Conservation (phyloP, 2,797 vertebrate species). For the Muscicapa comitata region DNA sequence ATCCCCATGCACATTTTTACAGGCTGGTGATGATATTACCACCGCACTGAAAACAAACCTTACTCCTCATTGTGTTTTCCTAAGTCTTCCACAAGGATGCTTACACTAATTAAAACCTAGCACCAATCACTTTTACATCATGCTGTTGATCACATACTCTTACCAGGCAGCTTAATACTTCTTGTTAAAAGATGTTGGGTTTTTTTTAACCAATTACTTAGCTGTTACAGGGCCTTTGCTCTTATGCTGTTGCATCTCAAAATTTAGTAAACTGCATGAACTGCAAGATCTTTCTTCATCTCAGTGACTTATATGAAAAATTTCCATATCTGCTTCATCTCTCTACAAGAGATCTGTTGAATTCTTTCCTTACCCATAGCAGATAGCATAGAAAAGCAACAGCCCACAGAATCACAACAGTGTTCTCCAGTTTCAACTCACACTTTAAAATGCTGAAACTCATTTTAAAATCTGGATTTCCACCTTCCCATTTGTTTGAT, state of each 20-base stretch:
- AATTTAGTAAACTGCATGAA: neutral
- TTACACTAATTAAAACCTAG: neutral
- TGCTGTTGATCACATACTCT: neutral
- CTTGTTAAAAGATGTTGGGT: neutral
- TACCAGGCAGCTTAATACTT: neutral
- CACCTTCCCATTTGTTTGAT: neutral
- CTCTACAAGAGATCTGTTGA: neutral
- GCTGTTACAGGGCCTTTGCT: neutral
- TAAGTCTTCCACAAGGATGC: neutral
- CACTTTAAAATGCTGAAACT: neutral
- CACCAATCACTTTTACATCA: neutral
- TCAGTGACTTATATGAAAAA: neutral
- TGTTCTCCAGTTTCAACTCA: neutral
- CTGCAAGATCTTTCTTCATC: neutral
- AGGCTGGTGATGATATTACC: neutral
- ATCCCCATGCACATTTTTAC: rapidly evolving
- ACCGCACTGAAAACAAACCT: neutral
- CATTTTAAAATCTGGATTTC: neutral
- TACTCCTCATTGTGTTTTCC: neutral
- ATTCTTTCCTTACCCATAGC: neutral
- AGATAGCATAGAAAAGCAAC: neutral
- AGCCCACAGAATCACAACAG: neutral
- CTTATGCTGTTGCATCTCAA: neutral
- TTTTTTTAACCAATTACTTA: neutral
- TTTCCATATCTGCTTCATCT: neutral